Conservation (phyloP, 2,888 invertebrate genomes). For the Rhimphoctona megacephalus region DNA sequence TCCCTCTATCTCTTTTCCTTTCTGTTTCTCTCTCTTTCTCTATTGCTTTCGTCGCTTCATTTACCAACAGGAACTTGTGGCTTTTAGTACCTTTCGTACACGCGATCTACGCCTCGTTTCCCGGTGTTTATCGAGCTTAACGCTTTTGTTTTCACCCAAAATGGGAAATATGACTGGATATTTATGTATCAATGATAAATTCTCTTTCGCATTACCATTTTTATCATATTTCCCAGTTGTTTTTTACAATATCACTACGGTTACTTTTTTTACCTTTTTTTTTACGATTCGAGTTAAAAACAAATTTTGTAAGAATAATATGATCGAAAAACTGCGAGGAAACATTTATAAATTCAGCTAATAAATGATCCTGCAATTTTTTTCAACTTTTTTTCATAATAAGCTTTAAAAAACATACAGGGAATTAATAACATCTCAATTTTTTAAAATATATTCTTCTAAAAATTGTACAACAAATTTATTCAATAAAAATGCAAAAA, state of each 20-base stretch:
- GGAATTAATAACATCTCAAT: neutral
- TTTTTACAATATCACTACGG: neutral
- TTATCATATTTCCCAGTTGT: neutral
- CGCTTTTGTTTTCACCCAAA: conserved; percentile 50
- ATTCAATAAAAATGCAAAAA: neutral
- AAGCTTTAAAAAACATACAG: neutral
- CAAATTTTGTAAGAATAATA: neutral
- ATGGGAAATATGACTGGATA: conserved; percentile 24
- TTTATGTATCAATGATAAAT: conserved; percentile 29
- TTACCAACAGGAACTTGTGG: conserved; percentile 62
- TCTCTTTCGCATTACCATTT: conserved; percentile 13
- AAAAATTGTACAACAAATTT: neutral
- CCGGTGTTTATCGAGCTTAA: conserved; percentile 46
- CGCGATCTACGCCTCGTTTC: conserved; percentile 45
- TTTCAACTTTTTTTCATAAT: neutral
- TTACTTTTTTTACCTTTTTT: neutral
- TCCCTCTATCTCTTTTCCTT: neutral
- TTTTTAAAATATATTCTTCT: neutral
- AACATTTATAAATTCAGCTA: neutral
- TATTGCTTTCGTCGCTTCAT: conserved; percentile 51
- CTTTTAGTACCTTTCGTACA: conserved; percentile 58
- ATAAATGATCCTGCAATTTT: conserved; percentile 8
- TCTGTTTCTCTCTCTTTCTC: conserved; percentile 17
- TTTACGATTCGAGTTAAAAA: neutral
- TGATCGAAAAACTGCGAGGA: neutral